phyloP scores from a whole-genome alignment of 2,113 vertebrate species.

The Rhinichthys klamathensis region DNA sequence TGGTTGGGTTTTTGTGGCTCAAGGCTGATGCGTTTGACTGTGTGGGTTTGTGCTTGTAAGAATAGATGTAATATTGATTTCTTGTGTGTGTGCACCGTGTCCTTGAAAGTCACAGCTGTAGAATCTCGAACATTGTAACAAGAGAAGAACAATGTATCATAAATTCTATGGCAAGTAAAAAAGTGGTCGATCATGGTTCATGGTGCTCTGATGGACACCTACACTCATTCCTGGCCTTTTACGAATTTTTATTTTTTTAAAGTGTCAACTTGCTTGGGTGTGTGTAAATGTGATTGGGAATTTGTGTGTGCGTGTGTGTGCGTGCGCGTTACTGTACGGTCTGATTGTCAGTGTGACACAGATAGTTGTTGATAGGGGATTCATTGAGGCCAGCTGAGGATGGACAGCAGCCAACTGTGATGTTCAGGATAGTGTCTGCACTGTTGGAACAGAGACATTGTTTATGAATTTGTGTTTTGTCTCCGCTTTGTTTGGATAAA shows the following conservation, averaged over 20 bases:
- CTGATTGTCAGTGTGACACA: slow-evolving; percentile 47
- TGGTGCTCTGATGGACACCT: not conserved
- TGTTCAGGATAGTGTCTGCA: slow-evolving; percentile 6
- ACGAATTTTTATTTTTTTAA: not conserved
- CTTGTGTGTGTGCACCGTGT: not conserved
- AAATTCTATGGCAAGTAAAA: not conserved
- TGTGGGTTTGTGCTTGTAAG: not conserved
- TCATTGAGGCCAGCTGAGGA: slow-evolving; percentile 31
- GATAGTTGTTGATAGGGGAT: slow-evolving; percentile 40
- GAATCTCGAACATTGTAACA: not conserved
- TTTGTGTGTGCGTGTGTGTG: not conserved
- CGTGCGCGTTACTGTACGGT: slow-evolving; percentile 26
- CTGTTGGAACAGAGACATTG: slow-evolving; percentile 5
- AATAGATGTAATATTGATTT: not conserved
- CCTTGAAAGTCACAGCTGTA: not conserved
- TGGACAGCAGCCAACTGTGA: slow-evolving; percentile 24
- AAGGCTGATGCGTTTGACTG: not conserved
- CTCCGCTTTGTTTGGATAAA: not conserved
- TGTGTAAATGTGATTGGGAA: not conserved
- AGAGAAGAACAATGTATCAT: not conserved
- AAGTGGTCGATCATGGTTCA: too few species aligned
- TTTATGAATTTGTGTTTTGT: not conserved
- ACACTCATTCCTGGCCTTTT: not conserved
- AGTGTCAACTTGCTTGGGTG: not conserved
- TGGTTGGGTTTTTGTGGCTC: slow-evolving; percentile 3